phyloP scores from a whole-genome alignment of 2,797 vertebrate genomes.

The Halcyon smyrnensis region DNA sequence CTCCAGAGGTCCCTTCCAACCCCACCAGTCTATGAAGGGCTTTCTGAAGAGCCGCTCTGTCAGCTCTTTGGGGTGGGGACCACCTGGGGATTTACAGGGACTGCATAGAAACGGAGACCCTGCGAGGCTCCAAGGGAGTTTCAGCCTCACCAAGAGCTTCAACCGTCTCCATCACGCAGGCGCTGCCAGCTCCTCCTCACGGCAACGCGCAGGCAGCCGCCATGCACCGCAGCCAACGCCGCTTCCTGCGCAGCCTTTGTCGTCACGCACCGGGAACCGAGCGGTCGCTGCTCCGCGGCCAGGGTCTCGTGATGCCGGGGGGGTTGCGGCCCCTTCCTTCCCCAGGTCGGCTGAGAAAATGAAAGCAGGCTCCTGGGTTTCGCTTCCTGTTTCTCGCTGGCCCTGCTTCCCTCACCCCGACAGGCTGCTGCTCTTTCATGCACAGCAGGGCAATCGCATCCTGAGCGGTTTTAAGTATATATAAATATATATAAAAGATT shows the following conservation, averaged over 20 bases:
- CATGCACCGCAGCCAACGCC: not conserved
- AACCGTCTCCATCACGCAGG: fast-evolving
- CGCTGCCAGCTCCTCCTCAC: not conserved
- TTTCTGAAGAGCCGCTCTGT: not conserved
- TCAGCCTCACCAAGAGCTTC: not conserved
- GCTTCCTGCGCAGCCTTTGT: fast-evolving
- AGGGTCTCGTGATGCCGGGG: not conserved
- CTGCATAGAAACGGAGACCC: not conserved
- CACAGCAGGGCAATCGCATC: fast-evolving
- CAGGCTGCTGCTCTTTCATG: not conserved
- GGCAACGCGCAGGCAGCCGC: fast-evolving
- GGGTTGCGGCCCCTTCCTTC: not conserved
- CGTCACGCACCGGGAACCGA: fast-evolving
- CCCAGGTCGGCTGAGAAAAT: not conserved
- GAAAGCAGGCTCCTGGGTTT: not conserved
- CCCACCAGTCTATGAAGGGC: no score
- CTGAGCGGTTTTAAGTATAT: not conserved
- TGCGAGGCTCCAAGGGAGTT: fast-evolving
- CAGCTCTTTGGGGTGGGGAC: not conserved
- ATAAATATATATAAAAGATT: no score
- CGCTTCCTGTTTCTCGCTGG: not conserved
- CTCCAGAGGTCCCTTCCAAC: no score
- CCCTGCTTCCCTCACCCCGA: not conserved
- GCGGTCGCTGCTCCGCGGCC: fast-evolving
- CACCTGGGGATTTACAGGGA: not conserved